These are phyloP conservation scores for Laspeyria flexula DNA, from an alignment of 2,888 invertebrate species.

Conservation along the genomic window DNA sequence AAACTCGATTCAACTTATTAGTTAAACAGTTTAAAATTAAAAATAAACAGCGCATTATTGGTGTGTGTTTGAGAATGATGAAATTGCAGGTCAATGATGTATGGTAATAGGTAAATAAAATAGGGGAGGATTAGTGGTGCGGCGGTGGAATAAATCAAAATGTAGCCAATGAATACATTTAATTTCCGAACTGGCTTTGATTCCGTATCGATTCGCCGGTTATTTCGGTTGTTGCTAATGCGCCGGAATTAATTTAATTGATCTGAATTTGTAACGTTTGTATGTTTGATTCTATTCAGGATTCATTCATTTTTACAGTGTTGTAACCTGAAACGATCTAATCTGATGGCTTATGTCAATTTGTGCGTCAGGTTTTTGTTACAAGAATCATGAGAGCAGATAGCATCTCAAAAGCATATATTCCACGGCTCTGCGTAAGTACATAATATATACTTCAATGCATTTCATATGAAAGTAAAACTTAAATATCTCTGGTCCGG, in stretches of 20 bases:
- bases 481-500: too few species aligned
- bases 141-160: constrained; percentile 62
- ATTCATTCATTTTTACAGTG: not conserved
- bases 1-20: constrained; percentile 19
- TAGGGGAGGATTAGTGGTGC: constrained; percentile 46
- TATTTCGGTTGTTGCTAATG: constrained; percentile 62
- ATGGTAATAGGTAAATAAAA: constrained; percentile 38
- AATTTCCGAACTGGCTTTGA: constrained; percentile 66
- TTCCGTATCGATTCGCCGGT: constrained; percentile 51
- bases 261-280: constrained; percentile 28
- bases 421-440: too few species aligned
- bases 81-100: constrained; percentile 24
- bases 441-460: too few species aligned
- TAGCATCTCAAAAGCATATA: too few species aligned
- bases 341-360: too few species aligned
- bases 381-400: too few species aligned
- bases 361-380: too few species aligned
- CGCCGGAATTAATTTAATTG: constrained; percentile 58
- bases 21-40: constrained; percentile 12
- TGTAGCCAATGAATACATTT: constrained; percentile 66
- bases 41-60: constrained; percentile 10
- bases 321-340: too few species aligned
- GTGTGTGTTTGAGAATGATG: constrained; percentile 25
- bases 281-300: constrained; percentile 12
- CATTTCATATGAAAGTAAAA: too few species aligned